Evolutionary conservation across 2,797 vertebrate genomes (phyloP), one percentile per base, ranked within the genome.

Genomic region (Tenualosa ilisha): DNA sequence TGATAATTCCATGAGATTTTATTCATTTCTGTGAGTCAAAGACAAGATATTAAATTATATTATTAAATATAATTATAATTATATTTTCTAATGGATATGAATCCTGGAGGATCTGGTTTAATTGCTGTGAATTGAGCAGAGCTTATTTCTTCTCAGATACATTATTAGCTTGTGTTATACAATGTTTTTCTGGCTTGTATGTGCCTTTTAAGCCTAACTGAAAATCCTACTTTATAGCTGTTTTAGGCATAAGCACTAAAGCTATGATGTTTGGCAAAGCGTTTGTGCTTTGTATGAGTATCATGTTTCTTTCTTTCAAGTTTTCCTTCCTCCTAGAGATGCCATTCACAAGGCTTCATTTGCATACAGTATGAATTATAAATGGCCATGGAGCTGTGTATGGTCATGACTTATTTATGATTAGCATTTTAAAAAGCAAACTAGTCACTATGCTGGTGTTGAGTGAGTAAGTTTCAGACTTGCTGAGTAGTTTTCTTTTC

Each of bases 281-380:
- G 20, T 79, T 46, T 79, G 7, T 61, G 20, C 81, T 6, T 54
- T 56, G n/a, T 84, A 83, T 61, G 83, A 79, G 54, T 53, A 75
- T 91, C 68, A 84, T 81, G 86, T 31, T 88, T 86, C 88, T 87
- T 51, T 88, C 82, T 85, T 83, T 83, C 82, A 86, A 56, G 84
- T 88, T 83, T 86, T 83, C 31, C 81, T 85, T 83, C 46, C 83
- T 56, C 65, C 87, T 81, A 37, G 72, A 89, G 82, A 84, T 84
- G 82, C 82, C 87, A 46, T 56, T 91, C 87, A 91, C 87, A 90
- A 90, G 86, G 84, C 86, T 88, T 90, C 81, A 93, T 93, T 92
- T 92, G 86, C 86, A 91, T 91, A 88, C 86, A 87, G 51, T 63
- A 90, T 93, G 88, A 93, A 93, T 92, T 90, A 91, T 93, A 83